Evolutionary conservation across 2,888 invertebrate species (phyloP).

Genomic region (Zootermopsis nevadensis): DNA sequence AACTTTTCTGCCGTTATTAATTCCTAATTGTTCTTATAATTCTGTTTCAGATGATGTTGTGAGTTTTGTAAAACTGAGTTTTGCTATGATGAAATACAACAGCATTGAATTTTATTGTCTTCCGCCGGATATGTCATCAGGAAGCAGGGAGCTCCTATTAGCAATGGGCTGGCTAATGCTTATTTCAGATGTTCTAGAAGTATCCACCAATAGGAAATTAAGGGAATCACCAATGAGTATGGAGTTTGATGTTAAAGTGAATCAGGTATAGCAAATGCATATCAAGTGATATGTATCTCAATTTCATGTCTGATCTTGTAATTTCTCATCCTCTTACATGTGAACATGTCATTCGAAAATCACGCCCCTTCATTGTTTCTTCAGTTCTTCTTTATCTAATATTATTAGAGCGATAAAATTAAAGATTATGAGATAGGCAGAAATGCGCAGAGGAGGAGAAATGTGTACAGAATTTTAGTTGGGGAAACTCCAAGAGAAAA

Average conservation of each 20-base stretch:
- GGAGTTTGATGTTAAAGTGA: conserved; percentile 55
- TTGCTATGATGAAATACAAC: conserved; percentile 60
- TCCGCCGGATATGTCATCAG: conserved; percentile 54
- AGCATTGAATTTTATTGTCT: conserved; percentile 60
- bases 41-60: conserved; percentile 55
- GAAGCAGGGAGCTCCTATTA: conserved; percentile 60
- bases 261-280: conserved; percentile 18
- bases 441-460: no score
- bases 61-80: conserved; percentile 59
- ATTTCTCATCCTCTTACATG: no score
- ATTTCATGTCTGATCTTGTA: neutral
- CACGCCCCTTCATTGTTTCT: no score
- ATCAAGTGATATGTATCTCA: neutral
- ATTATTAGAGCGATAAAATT: no score
- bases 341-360: no score
- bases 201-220: conserved; percentile 56
- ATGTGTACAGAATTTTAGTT: no score
- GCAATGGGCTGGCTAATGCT: conserved; percentile 61
- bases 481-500: no score
- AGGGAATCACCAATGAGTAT: conserved; percentile 56
- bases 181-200: conserved; percentile 57
- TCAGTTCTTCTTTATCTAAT: no score
- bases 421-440: no score
- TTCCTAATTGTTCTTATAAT: no score
- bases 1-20: no score